phyloP scores from a whole-genome alignment of 2,113 vertebrate species.

The Cyprinodon tularosa region DNA sequence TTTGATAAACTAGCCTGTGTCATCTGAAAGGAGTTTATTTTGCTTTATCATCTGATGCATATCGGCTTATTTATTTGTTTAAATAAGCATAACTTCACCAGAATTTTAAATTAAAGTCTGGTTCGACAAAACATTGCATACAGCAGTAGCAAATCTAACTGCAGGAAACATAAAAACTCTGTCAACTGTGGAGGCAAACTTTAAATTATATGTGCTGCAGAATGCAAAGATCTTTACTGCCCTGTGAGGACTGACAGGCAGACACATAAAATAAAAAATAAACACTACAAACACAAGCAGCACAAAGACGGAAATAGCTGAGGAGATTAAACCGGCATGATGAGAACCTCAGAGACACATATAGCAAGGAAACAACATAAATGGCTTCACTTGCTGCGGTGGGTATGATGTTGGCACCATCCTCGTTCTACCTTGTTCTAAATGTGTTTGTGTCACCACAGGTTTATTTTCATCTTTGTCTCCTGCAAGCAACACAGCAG shows the following conservation, averaged over 20 bases:
- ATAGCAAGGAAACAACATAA: slow-evolving; percentile 43
- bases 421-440: slow-evolving; percentile 42
- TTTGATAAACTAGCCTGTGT: neutral
- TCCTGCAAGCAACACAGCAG: slow-evolving; percentile 12
- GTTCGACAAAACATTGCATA: neutral
- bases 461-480: slow-evolving; percentile 43
- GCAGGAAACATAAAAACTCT: neutral
- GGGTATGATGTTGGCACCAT: slow-evolving; percentile 28
- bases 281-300: slow-evolving; percentile 20
- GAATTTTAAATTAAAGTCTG: neutral
- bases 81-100: neutral
- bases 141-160: neutral
- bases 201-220: neutral
- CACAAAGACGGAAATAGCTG: slow-evolving; percentile 1
- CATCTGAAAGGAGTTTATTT: neutral
- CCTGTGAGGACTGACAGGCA: neutral
- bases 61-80: neutral
- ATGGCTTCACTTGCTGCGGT: slow-evolving; percentile 23
- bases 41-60: no score
- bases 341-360: slow-evolving; percentile 15
- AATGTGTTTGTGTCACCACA: slow-evolving; percentile 44
- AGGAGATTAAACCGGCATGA: slow-evolving; percentile 23
- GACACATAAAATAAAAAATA: neutral
- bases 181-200: neutral
- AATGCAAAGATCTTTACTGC: neutral